phyloP scores from a whole-genome alignment of 2,888 invertebrate species.

The Calephelis perditalis region DNA sequence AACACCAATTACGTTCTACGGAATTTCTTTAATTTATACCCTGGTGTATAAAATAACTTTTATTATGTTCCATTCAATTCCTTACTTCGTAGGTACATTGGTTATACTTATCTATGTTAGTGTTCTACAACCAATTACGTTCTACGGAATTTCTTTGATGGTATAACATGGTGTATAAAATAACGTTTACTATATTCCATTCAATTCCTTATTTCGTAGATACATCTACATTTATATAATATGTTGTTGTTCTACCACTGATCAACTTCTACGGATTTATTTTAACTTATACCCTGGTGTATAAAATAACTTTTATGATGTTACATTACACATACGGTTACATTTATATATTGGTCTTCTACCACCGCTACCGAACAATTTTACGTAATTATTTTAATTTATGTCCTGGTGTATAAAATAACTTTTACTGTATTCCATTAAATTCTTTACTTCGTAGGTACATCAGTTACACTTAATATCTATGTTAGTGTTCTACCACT shows the following conservation, averaged over 20 bases:
- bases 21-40: background rate
- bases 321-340: slow-evolving; percentile 60
- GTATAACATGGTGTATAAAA: too few species aligned
- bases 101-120: background rate
- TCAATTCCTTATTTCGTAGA: too few species aligned
- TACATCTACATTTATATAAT: too few species aligned
- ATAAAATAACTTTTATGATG: slow-evolving; percentile 31
- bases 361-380: slow-evolving; percentile 10
- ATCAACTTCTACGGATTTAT: too few species aligned
- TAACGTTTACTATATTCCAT: too few species aligned
- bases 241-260: background rate
- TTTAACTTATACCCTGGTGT: too few species aligned
- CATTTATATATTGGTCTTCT: slow-evolving; percentile 56
- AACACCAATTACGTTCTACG: slow-evolving; percentile 16
- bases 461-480: background rate
- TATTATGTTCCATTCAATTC: too few species aligned
- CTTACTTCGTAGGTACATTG: too few species aligned
- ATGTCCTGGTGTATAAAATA: too few species aligned
- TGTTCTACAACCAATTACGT: background rate
- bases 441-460: too few species aligned
- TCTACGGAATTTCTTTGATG: background rate
- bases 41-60: too few species aligned
- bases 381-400: background rate
- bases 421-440: too few species aligned
- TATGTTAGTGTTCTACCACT: slow-evolving; percentile 39